phyloP scores from a whole-genome alignment of 2,113 vertebrate genomes.

The Egretta garzetta region DNA sequence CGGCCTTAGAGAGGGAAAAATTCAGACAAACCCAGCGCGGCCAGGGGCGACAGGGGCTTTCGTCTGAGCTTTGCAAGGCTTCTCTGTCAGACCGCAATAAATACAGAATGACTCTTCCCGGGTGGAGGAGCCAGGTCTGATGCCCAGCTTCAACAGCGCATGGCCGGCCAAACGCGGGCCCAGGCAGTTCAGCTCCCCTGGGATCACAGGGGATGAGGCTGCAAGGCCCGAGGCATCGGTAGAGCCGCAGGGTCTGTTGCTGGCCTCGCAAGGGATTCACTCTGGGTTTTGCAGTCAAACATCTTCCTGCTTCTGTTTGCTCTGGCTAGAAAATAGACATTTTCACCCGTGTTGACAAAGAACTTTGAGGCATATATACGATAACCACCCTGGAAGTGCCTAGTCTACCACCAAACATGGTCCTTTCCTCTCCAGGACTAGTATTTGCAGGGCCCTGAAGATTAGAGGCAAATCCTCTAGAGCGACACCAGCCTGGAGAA shows the following conservation, averaged over 20 bases:
- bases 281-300: neutral
- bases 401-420: neutral
- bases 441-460: neutral
- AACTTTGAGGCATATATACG: neutral
- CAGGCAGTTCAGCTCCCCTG: neutral
- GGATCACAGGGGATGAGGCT: neutral
- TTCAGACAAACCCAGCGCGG: neutral
- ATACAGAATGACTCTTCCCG: neutral
- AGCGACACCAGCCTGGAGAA: neutral
- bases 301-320: neutral
- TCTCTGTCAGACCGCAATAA: neutral
- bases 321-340: neutral
- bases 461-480: neutral
- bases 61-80: neutral
- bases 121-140: neutral
- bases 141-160: neutral
- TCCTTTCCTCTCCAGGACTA: neutral
- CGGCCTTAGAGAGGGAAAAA: neutral
- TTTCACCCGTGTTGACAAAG: neutral
- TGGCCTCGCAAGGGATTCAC: neutral
- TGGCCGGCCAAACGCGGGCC: rapidly evolving
- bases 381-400: neutral
- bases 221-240: neutral
- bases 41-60: neutral
- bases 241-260: neutral